A percentile compares a stretch with the other conserved stretches of the same genome.
Conservation (phyloP, 2,888 invertebrate genomes). For the Bellardia bayeri region DNA sequence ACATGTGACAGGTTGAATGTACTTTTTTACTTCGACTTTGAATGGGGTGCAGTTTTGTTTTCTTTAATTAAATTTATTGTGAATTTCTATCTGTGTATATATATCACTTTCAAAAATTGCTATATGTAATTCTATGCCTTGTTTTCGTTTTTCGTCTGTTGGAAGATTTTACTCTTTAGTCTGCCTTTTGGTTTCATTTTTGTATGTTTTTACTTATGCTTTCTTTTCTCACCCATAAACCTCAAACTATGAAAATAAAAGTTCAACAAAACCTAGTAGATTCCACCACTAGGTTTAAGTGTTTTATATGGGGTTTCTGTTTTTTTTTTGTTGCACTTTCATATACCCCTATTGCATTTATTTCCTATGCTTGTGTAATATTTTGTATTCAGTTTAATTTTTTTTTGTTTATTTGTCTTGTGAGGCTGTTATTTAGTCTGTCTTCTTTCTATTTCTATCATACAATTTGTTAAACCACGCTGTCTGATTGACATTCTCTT, state of each 20-base stretch:
- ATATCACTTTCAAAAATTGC: neutral
- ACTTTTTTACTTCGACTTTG: conserved; percentile 40
- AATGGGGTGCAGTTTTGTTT: neutral
- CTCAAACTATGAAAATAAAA: neutral
- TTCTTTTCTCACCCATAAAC: neutral
- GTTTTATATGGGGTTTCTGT: neutral
- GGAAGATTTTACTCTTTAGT: neutral
- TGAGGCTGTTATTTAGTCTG: conserved; percentile 32
- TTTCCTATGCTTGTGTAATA: conserved; percentile 7
- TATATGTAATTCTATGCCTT: conserved; percentile 30
- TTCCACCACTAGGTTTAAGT: neutral
- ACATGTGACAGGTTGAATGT: conserved; percentile 62
- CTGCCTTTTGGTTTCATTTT: neutral
- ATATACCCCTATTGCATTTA: conserved; percentile 28
- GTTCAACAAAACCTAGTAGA: neutral
- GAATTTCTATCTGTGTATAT: neutral
- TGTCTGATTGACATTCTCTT: conserved; percentile 51
- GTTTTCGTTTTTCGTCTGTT: neutral
- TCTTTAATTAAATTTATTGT: conserved; percentile 10
- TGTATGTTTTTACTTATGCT: neutral
- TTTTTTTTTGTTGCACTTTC: conserved; percentile 7
- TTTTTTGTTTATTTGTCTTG: conserved; percentile 50
- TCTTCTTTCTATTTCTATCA: conserved; percentile 33
- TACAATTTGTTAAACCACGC: conserved; percentile 25
- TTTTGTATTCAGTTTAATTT: conserved; percentile 38